phyloP scores from a whole-genome alignment of 2,888 invertebrate genomes.

The Auanema sp. region DNA sequence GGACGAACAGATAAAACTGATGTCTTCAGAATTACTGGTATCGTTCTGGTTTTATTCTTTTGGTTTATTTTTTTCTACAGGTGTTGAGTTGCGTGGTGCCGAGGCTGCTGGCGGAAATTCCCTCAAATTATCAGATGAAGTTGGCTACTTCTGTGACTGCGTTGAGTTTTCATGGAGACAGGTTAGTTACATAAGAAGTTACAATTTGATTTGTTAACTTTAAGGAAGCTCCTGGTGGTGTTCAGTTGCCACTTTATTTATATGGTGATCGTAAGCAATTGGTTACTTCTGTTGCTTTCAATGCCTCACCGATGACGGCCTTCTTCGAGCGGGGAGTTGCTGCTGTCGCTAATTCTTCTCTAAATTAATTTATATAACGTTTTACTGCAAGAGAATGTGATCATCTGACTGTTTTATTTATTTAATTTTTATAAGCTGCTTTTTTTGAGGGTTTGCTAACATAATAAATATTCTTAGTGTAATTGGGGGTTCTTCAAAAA shows the following conservation, averaged over 20 bases:
- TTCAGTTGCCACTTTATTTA: constrained; percentile 92
- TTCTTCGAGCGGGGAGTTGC: constrained; percentile 99
- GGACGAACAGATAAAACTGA: constrained; percentile 67
- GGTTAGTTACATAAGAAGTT: constrained; percentile 15
- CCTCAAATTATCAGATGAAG: constrained; percentile 83
- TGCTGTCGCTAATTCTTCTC: constrained; percentile 77
- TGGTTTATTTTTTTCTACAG: constrained; percentile 66
- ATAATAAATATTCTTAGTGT: no score
- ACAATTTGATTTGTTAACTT: constrained; percentile 66
- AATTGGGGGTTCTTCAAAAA: no score
- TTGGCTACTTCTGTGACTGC: constrained; percentile 28
- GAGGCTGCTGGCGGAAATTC: constrained; percentile 84
- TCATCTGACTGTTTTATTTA: no score
- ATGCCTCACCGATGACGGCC: constrained; percentile 72
- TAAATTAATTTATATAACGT: constrained; percentile 16
- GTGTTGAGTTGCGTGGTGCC: constrained; percentile 93
- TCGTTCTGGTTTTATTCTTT: not conserved
- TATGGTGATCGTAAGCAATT: constrained; percentile 90
- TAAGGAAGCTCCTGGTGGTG: constrained; percentile 70
- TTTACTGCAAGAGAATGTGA: no score
- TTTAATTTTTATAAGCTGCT: no score
- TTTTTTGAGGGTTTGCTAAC: no score
- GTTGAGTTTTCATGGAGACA: constrained; percentile 40
- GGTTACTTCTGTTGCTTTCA: constrained; percentile 92
- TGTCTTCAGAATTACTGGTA: constrained; percentile 68